These are phyloP conservation scores for Takifugu ocellatus DNA, from an alignment of 2,797 vertebrate genomes.

Conservation along the genomic window DNA sequence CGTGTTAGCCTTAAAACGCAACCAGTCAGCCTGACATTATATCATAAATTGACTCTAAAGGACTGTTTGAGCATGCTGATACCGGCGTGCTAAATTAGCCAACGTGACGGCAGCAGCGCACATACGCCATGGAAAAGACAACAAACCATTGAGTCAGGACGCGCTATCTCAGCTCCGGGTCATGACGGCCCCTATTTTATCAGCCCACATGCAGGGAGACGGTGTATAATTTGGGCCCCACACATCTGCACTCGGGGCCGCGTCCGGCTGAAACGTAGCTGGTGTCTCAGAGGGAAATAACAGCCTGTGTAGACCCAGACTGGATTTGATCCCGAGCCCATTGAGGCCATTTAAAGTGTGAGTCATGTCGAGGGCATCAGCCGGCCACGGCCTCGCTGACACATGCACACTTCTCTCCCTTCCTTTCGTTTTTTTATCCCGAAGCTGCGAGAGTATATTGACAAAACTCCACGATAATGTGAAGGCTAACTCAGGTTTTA, in stretches of 20 bases:
- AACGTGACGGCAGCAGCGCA: slow-evolving; percentile 1
- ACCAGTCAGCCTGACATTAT: neutral
- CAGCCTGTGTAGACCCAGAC: slow-evolving; percentile 45
- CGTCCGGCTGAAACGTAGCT: slow-evolving; percentile 41
- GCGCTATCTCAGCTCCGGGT: neutral
- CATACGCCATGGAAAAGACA: slow-evolving; percentile 21
- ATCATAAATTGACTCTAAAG: neutral
- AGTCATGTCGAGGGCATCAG: slow-evolving; percentile 52
- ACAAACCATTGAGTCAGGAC: slow-evolving; percentile 18
- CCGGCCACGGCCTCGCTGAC: slow-evolving; percentile 43
- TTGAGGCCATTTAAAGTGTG: slow-evolving; percentile 57
- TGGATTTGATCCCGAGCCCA: slow-evolving; percentile 59
- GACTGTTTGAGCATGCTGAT: neutral
- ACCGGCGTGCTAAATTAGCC: neutral
- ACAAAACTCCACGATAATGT: neutral
- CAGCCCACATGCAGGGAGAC: neutral
- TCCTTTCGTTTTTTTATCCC: slow-evolving; percentile 4
- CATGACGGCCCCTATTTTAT: slow-evolving; percentile 1
- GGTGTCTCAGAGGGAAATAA: slow-evolving; percentile 38
- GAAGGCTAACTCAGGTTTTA: too few species aligned
- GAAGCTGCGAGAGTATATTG: slow-evolving; percentile 17
- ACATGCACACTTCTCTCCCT: slow-evolving; percentile 4
- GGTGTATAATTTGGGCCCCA: slow-evolving; percentile 4
- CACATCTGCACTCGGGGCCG: slow-evolving; percentile 15
- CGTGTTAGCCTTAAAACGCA: too few species aligned